phyloP scores from a whole-genome alignment of 1,140 invertebrate genomes.

The Protaetia brevitarsis region DNA sequence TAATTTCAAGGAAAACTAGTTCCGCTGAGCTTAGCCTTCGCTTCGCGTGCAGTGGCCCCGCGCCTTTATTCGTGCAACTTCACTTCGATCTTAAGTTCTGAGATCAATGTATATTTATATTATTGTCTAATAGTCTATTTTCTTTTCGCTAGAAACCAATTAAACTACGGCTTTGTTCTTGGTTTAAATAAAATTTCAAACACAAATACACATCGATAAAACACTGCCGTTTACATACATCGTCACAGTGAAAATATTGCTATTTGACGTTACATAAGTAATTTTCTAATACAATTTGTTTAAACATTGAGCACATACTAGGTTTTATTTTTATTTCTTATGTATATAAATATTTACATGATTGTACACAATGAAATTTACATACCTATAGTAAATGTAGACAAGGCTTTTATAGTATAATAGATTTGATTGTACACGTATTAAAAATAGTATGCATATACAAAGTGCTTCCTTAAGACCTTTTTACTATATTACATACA shows the following conservation, averaged over 20 bases:
- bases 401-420: neutral
- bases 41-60: too few species aligned
- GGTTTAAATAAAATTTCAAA: too few species aligned
- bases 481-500: too few species aligned
- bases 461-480: conserved; percentile 11
- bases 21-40: too few species aligned
- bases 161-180: too few species aligned
- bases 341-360: conserved; percentile 13
- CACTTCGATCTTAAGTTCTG: too few species aligned
- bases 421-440: conserved; percentile 9
- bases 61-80: too few species aligned
- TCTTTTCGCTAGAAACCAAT: too few species aligned
- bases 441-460: neutral
- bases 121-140: too few species aligned
- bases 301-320: conserved; percentile 9
- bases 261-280: neutral
- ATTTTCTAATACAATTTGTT: neutral
- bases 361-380: conserved; percentile 3
- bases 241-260: neutral
- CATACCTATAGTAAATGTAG: neutral
- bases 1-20: too few species aligned
- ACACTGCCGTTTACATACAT: neutral
- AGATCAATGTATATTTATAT: too few species aligned
- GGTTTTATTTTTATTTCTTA: neutral
- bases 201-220: neutral